Base-by-base conservation (phyloP, 2,113 vertebrate species). In the Sialia sialis region DNA sequence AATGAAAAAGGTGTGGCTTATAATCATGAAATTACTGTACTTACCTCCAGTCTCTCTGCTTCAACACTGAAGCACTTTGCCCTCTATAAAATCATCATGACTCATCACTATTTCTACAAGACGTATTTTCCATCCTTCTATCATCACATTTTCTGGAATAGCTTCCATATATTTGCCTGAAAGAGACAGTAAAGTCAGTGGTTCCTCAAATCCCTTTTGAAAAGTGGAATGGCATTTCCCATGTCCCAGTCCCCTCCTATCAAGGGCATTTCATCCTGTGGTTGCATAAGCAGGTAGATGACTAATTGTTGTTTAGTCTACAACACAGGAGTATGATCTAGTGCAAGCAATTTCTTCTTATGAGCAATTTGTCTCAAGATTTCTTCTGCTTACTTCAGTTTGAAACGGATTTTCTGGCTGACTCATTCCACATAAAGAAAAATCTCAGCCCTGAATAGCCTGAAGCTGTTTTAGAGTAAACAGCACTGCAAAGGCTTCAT, bases 351-450 rank as follows among this genome's bases (percentile, higher is more conserved):
- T 90, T 90, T 79, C 58, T 83, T 73, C 63, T 88, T 54, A 69
- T 14, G 12, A 90, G 51, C 63, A 69, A 84, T 91, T 77, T 91
- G 32, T 93, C 54, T 83, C 74, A 52, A 75, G 51, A 83, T 76
- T 88, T 90, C 70, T 84, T 81, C 82, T 64, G 10, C 60, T 78
- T 70, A 54, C 59, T 88, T 93, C 72, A 69, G 36, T 60, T 60
- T 68, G 83, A 88, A 93, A 59, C 58, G 82, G 32, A 67, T 79
- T 92, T 96, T 83, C 70, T 88, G 79, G 54, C 81, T 94, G 91
- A 95, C n/a, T 95, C 86, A 88, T 92, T 92, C 79, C 22, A 39
- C 19, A 32, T 68, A 63, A 85, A 94, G 58, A 72, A 90, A 75
- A 79, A 51, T 48, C 19, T n/a, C 63, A 88, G 54, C 21, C 54